phyloP scores from a whole-genome alignment of 2,797 vertebrate genomes.

The Ficedula albicollis region DNA sequence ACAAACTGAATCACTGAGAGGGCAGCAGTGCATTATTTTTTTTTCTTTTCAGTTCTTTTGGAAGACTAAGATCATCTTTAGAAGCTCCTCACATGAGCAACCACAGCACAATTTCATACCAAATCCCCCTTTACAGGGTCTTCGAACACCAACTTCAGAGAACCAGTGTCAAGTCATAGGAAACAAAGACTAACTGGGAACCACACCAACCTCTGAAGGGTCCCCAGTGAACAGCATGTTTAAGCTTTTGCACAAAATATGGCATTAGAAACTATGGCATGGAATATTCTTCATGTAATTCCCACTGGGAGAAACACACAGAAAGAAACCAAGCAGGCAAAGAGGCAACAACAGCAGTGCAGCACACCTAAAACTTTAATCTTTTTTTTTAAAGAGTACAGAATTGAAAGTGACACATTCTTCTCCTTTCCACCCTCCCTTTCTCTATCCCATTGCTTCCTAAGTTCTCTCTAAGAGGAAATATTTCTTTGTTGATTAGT shows the following conservation, averaged over 20 bases:
- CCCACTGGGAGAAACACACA: conserved; percentile 36
- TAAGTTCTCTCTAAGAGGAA: background rate
- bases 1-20: background rate
- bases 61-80: background rate
- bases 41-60: background rate
- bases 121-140: background rate
- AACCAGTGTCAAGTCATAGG: background rate
- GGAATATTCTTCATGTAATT: conserved; percentile 26
- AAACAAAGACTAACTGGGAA: background rate
- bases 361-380: conserved; percentile 54
- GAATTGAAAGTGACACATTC: conserved; percentile 47
- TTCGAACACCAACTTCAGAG: background rate
- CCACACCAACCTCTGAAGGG: background rate
- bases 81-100: background rate
- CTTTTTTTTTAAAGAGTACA: conserved; percentile 65
- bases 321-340: conserved; percentile 44
- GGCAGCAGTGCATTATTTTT: background rate
- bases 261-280: background rate
- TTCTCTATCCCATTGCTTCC: background rate
- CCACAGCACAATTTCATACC: background rate
- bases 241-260: background rate
- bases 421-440: background rate
- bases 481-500: background rate
- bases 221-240: background rate
- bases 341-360: conserved; percentile 31